A percentile compares a stretch with the other conserved stretches of the same genome.
phyloP scores from a whole-genome alignment of 2,888 invertebrate species.

The Cosmia trapezina region DNA sequence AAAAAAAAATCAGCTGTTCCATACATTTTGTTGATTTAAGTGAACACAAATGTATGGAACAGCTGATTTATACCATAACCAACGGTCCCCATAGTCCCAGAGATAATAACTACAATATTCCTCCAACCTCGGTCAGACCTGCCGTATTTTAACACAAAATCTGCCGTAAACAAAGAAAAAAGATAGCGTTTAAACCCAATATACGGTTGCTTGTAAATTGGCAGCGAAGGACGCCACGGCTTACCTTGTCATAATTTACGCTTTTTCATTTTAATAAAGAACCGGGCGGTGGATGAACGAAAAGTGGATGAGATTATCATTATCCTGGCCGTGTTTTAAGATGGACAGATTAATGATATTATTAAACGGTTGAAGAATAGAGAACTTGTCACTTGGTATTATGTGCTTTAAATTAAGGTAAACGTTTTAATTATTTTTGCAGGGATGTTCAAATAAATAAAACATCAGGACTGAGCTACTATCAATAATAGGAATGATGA shows the following conservation, averaged over 20 bases:
- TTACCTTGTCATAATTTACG: slow-evolving; percentile 62
- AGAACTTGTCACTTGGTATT: neutral
- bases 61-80: too few relatives aligned
- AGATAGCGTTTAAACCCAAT: slow-evolving; percentile 56
- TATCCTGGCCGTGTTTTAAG: slow-evolving; percentile 19
- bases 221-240: slow-evolving; percentile 36
- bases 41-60: too few relatives aligned
- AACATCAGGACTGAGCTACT: too few relatives aligned
- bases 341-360: slow-evolving; percentile 10
- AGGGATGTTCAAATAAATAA: too few relatives aligned
- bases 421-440: neutral
- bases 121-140: slow-evolving; percentile 10
- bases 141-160: slow-evolving; percentile 37
- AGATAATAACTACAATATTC: slow-evolving; percentile 42
- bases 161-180: slow-evolving; percentile 50
- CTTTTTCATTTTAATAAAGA: slow-evolving; percentile 60
- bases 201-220: slow-evolving; percentile 60
- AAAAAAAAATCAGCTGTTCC: too few relatives aligned
- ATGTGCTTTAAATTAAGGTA: neutral
- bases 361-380: slow-evolving; percentile 1
- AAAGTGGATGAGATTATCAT: slow-evolving; percentile 48
- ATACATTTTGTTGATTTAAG: too few relatives aligned
- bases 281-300: slow-evolving; percentile 32
- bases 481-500: too few relatives aligned
- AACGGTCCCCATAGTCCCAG: neutral